Evolutionary conservation across 1,140 invertebrate genomes (phyloP), one percentile per base, ranked within the genome.

Genomic region (Ylistrum balloti): DNA sequence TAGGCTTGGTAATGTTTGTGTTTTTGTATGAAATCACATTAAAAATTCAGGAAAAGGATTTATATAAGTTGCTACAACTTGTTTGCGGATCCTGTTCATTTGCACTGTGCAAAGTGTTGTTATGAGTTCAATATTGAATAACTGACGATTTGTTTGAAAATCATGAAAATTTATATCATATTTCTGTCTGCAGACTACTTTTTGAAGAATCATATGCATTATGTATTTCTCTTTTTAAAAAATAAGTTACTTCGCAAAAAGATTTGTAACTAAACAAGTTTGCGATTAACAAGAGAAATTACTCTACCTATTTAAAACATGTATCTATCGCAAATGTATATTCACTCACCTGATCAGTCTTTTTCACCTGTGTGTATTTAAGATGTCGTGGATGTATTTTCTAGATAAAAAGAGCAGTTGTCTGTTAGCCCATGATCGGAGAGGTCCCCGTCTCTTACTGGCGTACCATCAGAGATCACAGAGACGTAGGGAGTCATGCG

Each of bases 311-410:
- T n/a, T 28, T 11, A 1, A 28, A 28, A 74, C 22, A 74, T 28
- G 35, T 38, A 13, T 13, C 13, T 7, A 74, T 74, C 5, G 17
- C 9, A 74, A 74, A 28, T 28, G 7, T 74, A 28, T 74, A 74
- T 74, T 28, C n/a, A 74, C 56, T 74, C 56, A 74, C 56, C 56
- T 45, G 56, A 28, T 74, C n/a, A 74, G 28, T 45, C 56, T n/a
- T n/a, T n/a, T n/a, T n/a, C n/a, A n/a, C n/a, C 45, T 1, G 56
- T 5, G 9, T 5, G 9, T n/a, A 28, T 17, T 74, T n/a, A 11
- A 74, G 17, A 28, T 74, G 56, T 9, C 56, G 9, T 74, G n/a
- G 56, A 74, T 74, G 2, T 74, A 28, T 74, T 28, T 9, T 3
- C 56, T n/a, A 28, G 22, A 74, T 74, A 22, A 74, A 74, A 74